Evolutionary conservation across 2,888 invertebrate genomes (phyloP).

Genomic region (Salticus scenicus): DNA sequence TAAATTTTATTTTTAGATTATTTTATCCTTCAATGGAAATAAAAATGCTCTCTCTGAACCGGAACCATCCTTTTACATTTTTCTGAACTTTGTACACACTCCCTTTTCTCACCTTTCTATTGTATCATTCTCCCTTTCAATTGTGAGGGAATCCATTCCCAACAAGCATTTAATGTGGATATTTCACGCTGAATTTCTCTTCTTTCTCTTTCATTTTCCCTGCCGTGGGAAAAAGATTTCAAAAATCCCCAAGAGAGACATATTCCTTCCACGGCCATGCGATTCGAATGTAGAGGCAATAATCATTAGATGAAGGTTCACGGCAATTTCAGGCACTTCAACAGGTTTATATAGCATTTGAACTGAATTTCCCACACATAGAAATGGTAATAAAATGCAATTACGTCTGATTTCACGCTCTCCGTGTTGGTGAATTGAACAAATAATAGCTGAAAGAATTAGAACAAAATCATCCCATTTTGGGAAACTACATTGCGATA

Average conservation of each 20-base stretch:
- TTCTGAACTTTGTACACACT: neutral
- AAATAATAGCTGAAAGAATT: too few species aligned
- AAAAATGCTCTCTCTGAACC: too few species aligned
- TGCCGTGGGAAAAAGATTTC: neutral
- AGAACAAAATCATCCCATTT: too few species aligned
- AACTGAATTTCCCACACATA: neutral
- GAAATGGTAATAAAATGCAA: neutral
- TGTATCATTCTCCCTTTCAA: neutral
- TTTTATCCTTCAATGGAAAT: too few species aligned
- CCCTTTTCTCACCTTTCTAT: neutral
- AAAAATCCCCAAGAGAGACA: neutral
- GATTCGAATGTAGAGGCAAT: conserved; percentile 39
- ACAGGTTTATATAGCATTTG: neutral
- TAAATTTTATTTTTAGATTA: too few species aligned
- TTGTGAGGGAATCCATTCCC: neutral
- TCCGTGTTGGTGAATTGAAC: too few species aligned
- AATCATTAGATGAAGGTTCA: conserved; percentile 41
- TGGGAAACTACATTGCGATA: too few species aligned
- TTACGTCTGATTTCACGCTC: neutral
- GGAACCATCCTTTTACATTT: too few species aligned
- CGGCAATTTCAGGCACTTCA: neutral
- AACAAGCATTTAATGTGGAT: conserved; percentile 60
- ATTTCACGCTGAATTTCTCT: conserved; percentile 44
- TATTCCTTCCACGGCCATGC: conserved; percentile 10
- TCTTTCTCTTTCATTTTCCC: conserved; percentile 21